These are phyloP conservation scores for Temnothorax longispinosus DNA, from an alignment of 1,140 invertebrate genomes.

Conservation along the genomic window DNA sequence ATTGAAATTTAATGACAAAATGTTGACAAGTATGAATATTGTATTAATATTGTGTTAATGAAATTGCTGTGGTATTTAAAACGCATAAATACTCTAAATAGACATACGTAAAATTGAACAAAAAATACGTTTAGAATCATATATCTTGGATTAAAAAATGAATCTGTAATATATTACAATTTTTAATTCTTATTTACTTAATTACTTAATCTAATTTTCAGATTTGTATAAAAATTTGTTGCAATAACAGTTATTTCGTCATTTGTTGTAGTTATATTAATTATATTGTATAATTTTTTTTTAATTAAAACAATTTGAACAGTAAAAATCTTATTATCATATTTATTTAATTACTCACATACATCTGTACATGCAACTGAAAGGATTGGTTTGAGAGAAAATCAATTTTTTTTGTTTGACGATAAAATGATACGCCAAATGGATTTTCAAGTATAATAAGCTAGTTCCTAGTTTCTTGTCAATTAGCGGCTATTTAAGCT, in stretches of 20 bases:
- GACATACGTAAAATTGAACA: neutral
- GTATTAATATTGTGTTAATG: constrained; percentile 3
- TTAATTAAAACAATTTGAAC: neutral
- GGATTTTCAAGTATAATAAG: constrained; percentile 74
- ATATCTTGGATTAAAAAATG: neutral
- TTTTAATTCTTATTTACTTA: neutral
- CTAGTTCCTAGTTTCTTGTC: constrained; percentile 74
- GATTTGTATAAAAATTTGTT: neutral
- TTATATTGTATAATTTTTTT: neutral
- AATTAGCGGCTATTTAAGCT: constrained; percentile 71
- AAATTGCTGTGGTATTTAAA: constrained; percentile 1
- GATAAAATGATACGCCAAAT: constrained; percentile 74
- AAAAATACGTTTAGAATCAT: constrained; percentile 5
- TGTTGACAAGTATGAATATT: neutral
- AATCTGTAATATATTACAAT: neutral
- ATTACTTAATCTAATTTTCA: neutral
- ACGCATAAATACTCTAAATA: neutral
- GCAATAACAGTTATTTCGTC: neutral
- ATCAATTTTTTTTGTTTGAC: neutral
- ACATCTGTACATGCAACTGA: neutral
- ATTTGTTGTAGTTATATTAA: neutral
- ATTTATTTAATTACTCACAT: neutral
- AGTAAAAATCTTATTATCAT: neutral
- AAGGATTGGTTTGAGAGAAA: constrained; percentile 62
- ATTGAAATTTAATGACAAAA: constrained; percentile 21